Evolutionary conservation across 2,797 vertebrate species (phyloP).

Genomic region (Betta splendens): DNA sequence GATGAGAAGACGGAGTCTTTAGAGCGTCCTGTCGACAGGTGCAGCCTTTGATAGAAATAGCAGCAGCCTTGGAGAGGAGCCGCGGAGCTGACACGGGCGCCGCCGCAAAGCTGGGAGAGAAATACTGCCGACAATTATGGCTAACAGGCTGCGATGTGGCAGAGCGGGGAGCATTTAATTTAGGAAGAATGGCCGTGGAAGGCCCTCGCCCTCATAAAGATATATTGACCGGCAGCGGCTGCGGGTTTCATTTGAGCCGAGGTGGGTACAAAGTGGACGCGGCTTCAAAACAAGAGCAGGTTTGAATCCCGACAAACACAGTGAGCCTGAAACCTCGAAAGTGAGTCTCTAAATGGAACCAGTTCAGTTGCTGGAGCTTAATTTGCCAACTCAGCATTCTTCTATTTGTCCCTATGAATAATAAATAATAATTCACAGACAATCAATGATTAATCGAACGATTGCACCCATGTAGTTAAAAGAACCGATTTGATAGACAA

Average conservation of each 20-base stretch:
- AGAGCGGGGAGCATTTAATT: constrained; percentile 39
- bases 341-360: too few relatives aligned
- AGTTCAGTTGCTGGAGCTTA: too few relatives aligned
- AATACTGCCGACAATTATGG: constrained; percentile 49
- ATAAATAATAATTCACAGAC: too few relatives aligned
- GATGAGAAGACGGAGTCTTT: constrained; percentile 44
- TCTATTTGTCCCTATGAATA: too few relatives aligned
- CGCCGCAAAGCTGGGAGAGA: constrained; percentile 45
- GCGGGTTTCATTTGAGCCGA: constrained; percentile 41
- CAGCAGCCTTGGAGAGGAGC: constrained; percentile 47
- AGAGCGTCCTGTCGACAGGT: constrained; percentile 34
- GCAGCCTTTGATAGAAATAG: constrained; percentile 42
- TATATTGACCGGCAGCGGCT: constrained; percentile 33
- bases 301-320: constrained; percentile 1
- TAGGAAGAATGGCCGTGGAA: constrained; percentile 23
- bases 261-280: constrained; percentile 17
- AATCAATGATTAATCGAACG: too few relatives aligned
- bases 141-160: constrained; percentile 31
- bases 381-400: too few relatives aligned
- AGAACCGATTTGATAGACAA: too few relatives aligned
- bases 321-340: too few relatives aligned
- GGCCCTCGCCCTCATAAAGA: constrained; percentile 41
- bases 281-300: constrained; percentile 15
- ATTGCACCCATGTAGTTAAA: too few relatives aligned
- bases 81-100: constrained; percentile 29